Evolutionary conservation across 92 coral and sea anemone genomes (phyloP).

Genomic region (Epizoanthus scotinus): DNA sequence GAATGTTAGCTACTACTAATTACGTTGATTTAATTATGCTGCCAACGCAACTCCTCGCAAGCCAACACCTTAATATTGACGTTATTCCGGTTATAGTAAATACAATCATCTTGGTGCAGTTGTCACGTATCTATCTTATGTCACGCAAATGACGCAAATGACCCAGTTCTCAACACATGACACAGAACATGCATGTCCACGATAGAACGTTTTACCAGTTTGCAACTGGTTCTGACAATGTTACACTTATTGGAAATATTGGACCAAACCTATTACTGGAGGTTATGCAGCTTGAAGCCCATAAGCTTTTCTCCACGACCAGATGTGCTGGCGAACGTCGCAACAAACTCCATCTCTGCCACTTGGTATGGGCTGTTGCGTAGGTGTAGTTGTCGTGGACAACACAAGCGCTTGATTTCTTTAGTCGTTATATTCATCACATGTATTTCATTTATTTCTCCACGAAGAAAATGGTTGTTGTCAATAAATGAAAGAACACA

Average conservation of each 20-base stretch:
- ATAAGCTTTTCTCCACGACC: not conserved
- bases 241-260: not conserved
- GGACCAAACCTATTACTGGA: not conserved
- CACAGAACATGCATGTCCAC: too few species aligned
- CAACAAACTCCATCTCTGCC: conserved; percentile 15
- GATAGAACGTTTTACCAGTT: too few species aligned
- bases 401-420: conserved; percentile 5
- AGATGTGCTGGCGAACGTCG: not conserved
- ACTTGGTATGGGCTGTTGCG: conserved; percentile 13
- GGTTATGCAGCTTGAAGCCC: conserved; percentile 29
- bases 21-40: too few species aligned
- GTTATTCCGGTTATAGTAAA: too few species aligned
- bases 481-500: conserved; percentile 27
- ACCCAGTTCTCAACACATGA: too few species aligned
- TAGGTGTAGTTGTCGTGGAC: not conserved
- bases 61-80: too few species aligned
- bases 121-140: too few species aligned
- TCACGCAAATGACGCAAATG: too few species aligned
- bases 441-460: not conserved
- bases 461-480: conserved; percentile 28
- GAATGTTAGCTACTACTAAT: too few species aligned
- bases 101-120: too few species aligned
- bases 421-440: conserved; percentile 8
- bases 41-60: too few species aligned
- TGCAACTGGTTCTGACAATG: not conserved